Percentiles rank a stretch among this genome's conserved stretches.
phyloP scores from a whole-genome alignment of 2,888 invertebrate species.

The Andrena bicolor region DNA sequence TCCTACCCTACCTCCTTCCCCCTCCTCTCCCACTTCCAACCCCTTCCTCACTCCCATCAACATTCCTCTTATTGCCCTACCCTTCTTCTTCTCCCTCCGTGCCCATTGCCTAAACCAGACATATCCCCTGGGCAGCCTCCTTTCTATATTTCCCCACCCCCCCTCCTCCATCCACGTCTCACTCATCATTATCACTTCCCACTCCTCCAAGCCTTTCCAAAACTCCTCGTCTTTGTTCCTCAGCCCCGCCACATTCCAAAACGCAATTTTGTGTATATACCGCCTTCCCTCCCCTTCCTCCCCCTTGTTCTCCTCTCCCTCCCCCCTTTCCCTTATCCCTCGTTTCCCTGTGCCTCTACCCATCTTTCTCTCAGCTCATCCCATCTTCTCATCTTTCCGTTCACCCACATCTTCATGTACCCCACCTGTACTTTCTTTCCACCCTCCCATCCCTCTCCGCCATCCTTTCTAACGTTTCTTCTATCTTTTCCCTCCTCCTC shows the following conservation, averaged over 20 bases:
- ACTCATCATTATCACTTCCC: not conserved
- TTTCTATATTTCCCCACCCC: too few species aligned
- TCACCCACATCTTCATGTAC: not conserved
- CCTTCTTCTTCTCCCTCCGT: too few species aligned
- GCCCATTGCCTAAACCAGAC: too few species aligned
- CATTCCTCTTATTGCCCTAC: too few species aligned
- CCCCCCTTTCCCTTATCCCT: not conserved
- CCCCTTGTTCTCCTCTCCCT: not conserved
- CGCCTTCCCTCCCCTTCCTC: not conserved
- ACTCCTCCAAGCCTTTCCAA: not conserved
- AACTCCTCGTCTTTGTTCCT: not conserved
- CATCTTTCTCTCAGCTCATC: conserved; percentile 4
- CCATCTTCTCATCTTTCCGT: not conserved
- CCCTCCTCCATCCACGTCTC: conserved; percentile 4
- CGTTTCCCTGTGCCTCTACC: not conserved
- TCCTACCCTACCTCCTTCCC: too few species aligned
- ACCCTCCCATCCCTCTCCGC: not conserved
- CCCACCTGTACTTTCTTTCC: too few species aligned
- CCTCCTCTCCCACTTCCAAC: too few species aligned
- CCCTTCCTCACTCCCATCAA: too few species aligned
- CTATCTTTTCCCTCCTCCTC: not conserved
- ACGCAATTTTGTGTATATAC: not conserved
- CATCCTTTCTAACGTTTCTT: not conserved
- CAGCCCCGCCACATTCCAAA: not conserved
- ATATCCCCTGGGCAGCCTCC: too few species aligned